Evolutionary conservation across 2,888 invertebrate genomes (phyloP), one percentile per base, ranked within the genome.

Genomic region (Notodonta ziczac): DNA sequence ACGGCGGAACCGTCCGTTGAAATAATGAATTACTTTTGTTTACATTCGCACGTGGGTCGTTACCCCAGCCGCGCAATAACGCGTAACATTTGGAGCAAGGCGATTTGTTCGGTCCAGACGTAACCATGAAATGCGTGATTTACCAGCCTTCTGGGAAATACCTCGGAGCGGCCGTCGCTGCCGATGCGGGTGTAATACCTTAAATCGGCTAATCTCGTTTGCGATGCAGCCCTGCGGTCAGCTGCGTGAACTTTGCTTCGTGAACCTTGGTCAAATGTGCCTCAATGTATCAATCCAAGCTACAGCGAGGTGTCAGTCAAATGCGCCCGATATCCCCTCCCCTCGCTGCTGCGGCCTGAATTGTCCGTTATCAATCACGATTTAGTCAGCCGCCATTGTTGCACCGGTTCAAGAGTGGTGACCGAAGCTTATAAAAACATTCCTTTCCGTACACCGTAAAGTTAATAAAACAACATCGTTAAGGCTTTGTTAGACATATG

Each of bases 131-230:
- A 86, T 84, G 84, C 85, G 88, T 90, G 89, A 91, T 91, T 90
- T 92, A 91, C 83, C 78, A 78, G 78, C 77, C 91, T 84, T 87
- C 70, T 73, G 91, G 91, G 92, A 91, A 91, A 91, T 91, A 86
- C 85, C 83, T 82, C 72, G 73, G 79, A 82, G 79, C 79, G 77
- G 70, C 75, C 80, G 76, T 73, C 81, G 77, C 77, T 77, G 82
- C 74, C 84, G 87, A 87, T 87, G 86, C 86, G 86, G 88, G 80
- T 78, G 84, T 88, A 85, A 89, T 88, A 85, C 87, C 87, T 88
- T 89, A 88, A 90, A 89, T 88, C 88, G 82, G 83, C 85, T 89
- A 89, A 90, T 91, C 89, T 87, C 80, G 81, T 83, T 84, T 84
- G 84, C 81, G 78, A 77, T 75, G 80, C 70, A 80, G 81, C 81